Evolutionary conservation across 2,797 vertebrate species (phyloP).

Genomic region (Alfaro cultratus): DNA sequence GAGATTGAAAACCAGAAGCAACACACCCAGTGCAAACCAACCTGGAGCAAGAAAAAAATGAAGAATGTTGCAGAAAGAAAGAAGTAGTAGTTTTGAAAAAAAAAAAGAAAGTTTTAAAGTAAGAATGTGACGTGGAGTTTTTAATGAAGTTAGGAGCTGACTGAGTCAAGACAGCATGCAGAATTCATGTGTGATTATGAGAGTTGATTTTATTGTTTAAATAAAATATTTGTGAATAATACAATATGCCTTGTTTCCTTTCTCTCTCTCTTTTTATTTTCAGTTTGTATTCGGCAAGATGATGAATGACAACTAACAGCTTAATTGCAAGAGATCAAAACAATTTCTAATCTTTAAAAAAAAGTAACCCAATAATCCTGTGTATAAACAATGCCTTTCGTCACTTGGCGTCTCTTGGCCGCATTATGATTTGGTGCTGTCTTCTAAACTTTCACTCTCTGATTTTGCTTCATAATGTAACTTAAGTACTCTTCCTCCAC

Average conservation of each 20-base stretch:
- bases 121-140: conserved; percentile 35
- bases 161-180: conserved; percentile 78
- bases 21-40: conserved; percentile 68
- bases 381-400: not conserved
- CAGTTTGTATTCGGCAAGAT: not conserved
- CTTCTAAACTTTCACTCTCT: not conserved
- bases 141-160: conserved; percentile 45
- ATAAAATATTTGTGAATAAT: not conserved
- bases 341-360: not conserved
- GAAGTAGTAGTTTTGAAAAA: not conserved
- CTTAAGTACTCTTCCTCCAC: conserved; percentile 24
- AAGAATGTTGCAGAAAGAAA: conserved; percentile 38
- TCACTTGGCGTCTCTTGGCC: not conserved
- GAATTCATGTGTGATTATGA: conserved; percentile 58
- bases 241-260: not conserved
- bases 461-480: not conserved
- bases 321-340: not conserved
- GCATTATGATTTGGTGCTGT: conserved; percentile 12
- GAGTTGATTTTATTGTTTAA: not conserved
- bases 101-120: conserved; percentile 33
- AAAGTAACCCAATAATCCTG: not conserved
- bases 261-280: not conserved
- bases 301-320: not conserved
- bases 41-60: conserved; percentile 31
- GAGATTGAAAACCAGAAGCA: conserved; percentile 77